Evolutionary conservation across 2,888 invertebrate species (phyloP).

Genomic region (Drosophila pegasa): DNA sequence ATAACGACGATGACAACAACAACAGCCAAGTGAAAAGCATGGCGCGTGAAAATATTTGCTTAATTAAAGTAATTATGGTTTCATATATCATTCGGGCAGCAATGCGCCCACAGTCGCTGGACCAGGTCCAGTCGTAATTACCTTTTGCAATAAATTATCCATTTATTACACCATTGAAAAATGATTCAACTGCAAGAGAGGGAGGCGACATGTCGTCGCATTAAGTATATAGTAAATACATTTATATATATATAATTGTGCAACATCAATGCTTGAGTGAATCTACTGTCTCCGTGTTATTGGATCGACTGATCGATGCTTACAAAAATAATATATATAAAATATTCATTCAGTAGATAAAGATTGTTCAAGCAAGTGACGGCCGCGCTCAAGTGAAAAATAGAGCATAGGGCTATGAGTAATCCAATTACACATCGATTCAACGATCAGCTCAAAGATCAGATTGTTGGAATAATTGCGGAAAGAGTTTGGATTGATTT

Average conservation of each 20-base stretch:
- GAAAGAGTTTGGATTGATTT: too few relatives aligned
- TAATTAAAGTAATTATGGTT: conserved; percentile 80
- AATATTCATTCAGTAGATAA: too few relatives aligned
- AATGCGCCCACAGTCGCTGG: conserved; percentile 28
- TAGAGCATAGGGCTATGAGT: too few relatives aligned
- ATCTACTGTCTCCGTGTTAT: too few relatives aligned
- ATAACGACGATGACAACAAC: conserved; percentile 14
- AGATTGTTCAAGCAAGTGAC: too few relatives aligned
- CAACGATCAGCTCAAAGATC: too few relatives aligned
- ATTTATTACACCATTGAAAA: conserved; percentile 62
- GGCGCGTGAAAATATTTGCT: conserved; percentile 74
- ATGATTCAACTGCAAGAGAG: neutral
- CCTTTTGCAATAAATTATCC: conserved; percentile 74
- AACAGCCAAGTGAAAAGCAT: conserved; percentile 15
- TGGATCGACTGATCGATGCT: too few relatives aligned
- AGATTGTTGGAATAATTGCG: too few relatives aligned
- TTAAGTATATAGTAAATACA: conserved; percentile 2
- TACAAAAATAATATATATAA: too few relatives aligned
- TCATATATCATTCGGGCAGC: conserved; percentile 70
- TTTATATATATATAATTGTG: neutral
- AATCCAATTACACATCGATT: too few relatives aligned
- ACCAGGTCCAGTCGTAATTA: conserved; percentile 61
- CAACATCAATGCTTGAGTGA: neutral
- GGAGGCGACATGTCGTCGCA: neutral
- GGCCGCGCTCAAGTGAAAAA: too few relatives aligned